Conservation (phyloP, 1,140 invertebrate genomes). For the fruit fly (Drosophila melanogaster) region Release_6_plus_ISO1_MT NT_033777.3:27432501-27433000, state of each 20-base stretch:
- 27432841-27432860: slow-evolving; percentile 32
- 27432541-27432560: slow-evolving; percentile 21
- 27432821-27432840: slow-evolving; percentile 23
- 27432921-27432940: slow-evolving; percentile 26
- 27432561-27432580: slow-evolving; percentile 70
- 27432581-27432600: slow-evolving; percentile 52
- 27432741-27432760: slow-evolving; percentile 34
- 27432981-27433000: slow-evolving; percentile 65
- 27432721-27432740: slow-evolving; percentile 36
- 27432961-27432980: slow-evolving; percentile 79
- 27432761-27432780: no score
- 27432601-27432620: slow-evolving; percentile 76
- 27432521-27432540: slow-evolving; percentile 39
- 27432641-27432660: slow-evolving; percentile 83
- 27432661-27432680: slow-evolving; percentile 48
- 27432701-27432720: background rate
- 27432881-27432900: slow-evolving; percentile 59
- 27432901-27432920: slow-evolving; percentile 23
- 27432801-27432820: slow-evolving; percentile 21
- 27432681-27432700: background rate
- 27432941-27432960: slow-evolving; percentile 68
- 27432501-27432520: slow-evolving; percentile 58
- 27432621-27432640: slow-evolving; percentile 81
- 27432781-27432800: slow-evolving; percentile 18
- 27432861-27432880: slow-evolving; percentile 73